Base-by-base conservation (phyloP, 2,888 invertebrate genomes). In the Tachystola acroxantha region DNA sequence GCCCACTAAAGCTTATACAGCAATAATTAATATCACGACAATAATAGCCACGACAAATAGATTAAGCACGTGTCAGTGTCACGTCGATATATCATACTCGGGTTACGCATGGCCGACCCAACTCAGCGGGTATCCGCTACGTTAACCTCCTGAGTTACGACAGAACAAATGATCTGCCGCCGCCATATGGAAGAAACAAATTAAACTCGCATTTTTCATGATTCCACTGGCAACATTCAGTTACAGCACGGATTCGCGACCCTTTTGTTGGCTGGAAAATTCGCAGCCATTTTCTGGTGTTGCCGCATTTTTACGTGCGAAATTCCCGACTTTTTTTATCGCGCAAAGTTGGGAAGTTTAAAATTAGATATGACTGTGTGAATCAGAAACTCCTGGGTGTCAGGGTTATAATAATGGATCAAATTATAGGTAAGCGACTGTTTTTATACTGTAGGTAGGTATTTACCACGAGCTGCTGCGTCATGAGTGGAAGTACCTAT, bases 201-300 rank as follows among this genome's bases (percentile, higher is more conserved):
- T 70, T 66, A 66, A 64, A 63, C 46, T 48, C 48, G 41, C 62
- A 61, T 68, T 61, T 60, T 62, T 70, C 65, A 63, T 52, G 48
- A 48, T 57, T 46, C 55, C 41, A 39, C 37, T 28, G 27, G 27
- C 35, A 40, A 24, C 20, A 20, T 7, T n/a, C 24, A n/a, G 16
- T 6, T 16, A 16, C 6, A 16, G 42, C 33, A 37, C 40, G 35
- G 31, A 40, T 37, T 37, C 24, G n/a, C 25, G 32, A 42, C 32
- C 32, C 20, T 12, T 9, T 16, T 4, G 3, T 6, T 16, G 16
- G 16, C 16, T 16, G 16, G 16, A 16, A 16, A 13, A 29, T 28
- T 28, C 16, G 11, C 5, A 7, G 30, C n/a, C n/a, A n/a, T n/a
- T n/a, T n/a, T n/a, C n/a, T n/a, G 6, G 30, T 20, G 20, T 20